Evolutionary conservation across 2,113 vertebrate species (phyloP), one percentile per base, ranked within the genome.

Genomic region (Myotis brandtii): DNA sequence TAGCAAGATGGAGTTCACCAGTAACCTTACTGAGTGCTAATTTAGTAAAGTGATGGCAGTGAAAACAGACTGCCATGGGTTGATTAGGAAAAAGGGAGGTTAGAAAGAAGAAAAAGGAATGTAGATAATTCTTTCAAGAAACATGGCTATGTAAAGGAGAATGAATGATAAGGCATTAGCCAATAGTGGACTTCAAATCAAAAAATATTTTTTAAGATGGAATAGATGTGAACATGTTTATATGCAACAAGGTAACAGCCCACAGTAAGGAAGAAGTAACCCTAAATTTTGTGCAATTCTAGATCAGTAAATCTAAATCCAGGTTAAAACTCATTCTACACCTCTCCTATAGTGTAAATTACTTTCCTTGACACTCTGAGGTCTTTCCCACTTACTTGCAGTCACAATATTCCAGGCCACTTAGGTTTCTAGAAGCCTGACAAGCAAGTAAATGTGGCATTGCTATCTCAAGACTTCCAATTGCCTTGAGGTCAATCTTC

Each of bases 241-340:
- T 72, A 86, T 54, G 70, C 34, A 66, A 56, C 77, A 90, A 83
- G 46, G 11, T 89, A 85, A 84, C 4, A 43, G 11, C 34, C 30
- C 56, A 62, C 27, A 59, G 37, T 5, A 16, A 85, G 87, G 20
- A 56, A 93, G 16, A 88, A 23, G 30, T 59, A 79, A 81, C 56
- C 17, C 27, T 83, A 75, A 67, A 86, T 59, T 84, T 72, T 40
- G 72, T 30, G 75, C 9, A 81, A 67, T 84, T 88, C 48, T 85
- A 92, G 88, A 82, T 87, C 54, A 91, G 14, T 94, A 93, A 64
- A 64, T 85, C 12, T 75, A 84, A 27, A 84, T 69, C n/a, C 59
- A 52, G 9, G 43, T 92, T 95, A 82, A 94, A 86, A 80, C 9
- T 18, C 84, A 76, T 27, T 59, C 43, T 16, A 86, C 46, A 46